Percentiles rank a stretch among this genome's conserved stretches.
phyloP scores from a whole-genome alignment of 2,113 vertebrate genomes.

The Dissostichus mawsoni region DNA sequence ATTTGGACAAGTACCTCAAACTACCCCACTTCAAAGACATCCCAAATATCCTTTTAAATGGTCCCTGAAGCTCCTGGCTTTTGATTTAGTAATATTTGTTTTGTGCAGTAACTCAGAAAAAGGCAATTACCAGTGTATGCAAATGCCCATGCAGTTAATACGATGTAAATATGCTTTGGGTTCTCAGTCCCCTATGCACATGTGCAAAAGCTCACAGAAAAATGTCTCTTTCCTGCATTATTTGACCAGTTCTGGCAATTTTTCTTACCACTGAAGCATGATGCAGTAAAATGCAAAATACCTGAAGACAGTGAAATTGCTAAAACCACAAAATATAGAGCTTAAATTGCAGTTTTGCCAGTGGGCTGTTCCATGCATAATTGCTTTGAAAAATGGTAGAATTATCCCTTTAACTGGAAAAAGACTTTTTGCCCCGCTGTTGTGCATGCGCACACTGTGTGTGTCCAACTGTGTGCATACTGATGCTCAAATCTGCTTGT shows the following conservation, averaged over 20 bases:
- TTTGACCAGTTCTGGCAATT: neutral
- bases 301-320: conserved; percentile 26
- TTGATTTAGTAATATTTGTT: conserved; percentile 22
- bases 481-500: conserved; percentile 38
- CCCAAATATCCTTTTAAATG: too few species aligned
- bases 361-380: conserved; percentile 51
- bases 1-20: too few species aligned
- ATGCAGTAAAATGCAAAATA: conserved; percentile 47
- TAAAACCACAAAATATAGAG: conserved; percentile 44
- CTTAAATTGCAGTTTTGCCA: conserved; percentile 44
- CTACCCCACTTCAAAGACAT: too few species aligned
- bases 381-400: conserved; percentile 49
- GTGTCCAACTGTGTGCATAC: conserved; percentile 28
- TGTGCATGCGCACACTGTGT: neutral
- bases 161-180: conserved; percentile 33
- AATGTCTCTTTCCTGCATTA: conserved; percentile 16
- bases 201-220: neutral
- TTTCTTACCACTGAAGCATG: conserved; percentile 8
- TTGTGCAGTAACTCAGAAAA: conserved; percentile 21
- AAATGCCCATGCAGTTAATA: conserved; percentile 46
- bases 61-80: neutral
- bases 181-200: conserved; percentile 35
- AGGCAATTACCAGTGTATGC: conserved; percentile 24
- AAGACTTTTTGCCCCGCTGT: conserved; percentile 16
- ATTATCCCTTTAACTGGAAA: conserved; percentile 66